phyloP scores from a whole-genome alignment of 2,113 vertebrate genomes.

The Cephalopholis sonnerati region DNA sequence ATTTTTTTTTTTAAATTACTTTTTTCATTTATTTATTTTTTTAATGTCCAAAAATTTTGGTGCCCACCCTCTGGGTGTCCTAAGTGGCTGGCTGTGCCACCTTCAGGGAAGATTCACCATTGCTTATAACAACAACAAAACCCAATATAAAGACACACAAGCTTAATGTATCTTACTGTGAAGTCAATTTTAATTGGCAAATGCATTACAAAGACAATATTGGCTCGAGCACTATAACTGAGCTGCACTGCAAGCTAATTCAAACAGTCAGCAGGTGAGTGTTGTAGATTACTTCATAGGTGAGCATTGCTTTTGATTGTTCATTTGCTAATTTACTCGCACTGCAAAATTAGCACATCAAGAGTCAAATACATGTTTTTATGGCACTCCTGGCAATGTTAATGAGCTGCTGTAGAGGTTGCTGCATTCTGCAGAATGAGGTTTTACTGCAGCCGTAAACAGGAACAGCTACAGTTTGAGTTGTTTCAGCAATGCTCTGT shows the following conservation, averaged over 20 bases:
- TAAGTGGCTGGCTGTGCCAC: too few relatives aligned
- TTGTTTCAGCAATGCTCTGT: slow-evolving; percentile 67
- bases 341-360: slow-evolving; percentile 2
- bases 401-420: slow-evolving; percentile 60
- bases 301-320: slow-evolving; percentile 11
- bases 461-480: slow-evolving; percentile 56
- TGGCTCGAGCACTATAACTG: background rate
- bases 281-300: slow-evolving; percentile 21
- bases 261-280: slow-evolving; percentile 2
- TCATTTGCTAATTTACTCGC: slow-evolving; percentile 42
- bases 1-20: too few relatives aligned
- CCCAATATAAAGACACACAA: too few relatives aligned
- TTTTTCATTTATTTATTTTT: too few relatives aligned
- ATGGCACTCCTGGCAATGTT: slow-evolving; percentile 48
- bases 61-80: too few relatives aligned
- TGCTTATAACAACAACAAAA: too few relatives aligned
- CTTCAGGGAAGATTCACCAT: too few relatives aligned
- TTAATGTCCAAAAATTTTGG: too few relatives aligned
- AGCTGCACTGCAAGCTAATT: background rate
- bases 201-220: too few relatives aligned
- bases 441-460: slow-evolving; percentile 69
- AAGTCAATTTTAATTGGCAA: too few relatives aligned
- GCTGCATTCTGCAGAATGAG: slow-evolving; percentile 45
- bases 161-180: too few relatives aligned
- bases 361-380: slow-evolving; percentile 31